Evolutionary conservation across 35 echinoderm and acorn worm species (phyloP), one percentile per base, ranked within the genome.

Genomic region (Eucidaris tribuloides): DNA sequence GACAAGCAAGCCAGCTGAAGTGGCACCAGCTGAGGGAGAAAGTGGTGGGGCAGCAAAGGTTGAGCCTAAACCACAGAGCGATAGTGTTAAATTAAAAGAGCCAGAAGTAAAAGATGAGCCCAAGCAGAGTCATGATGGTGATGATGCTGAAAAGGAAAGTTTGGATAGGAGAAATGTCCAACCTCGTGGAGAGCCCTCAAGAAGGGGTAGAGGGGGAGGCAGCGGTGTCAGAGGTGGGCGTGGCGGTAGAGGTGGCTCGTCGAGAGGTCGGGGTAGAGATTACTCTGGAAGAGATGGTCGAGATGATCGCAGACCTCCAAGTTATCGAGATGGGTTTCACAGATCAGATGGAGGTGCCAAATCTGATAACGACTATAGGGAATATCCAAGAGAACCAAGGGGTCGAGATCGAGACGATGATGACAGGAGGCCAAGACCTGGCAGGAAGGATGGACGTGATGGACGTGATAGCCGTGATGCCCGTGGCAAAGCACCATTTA

Each of bases 151-250:
- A 13, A 88, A 17, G 17, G 25, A 57, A 58, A 38, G 44, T n/a
- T 4, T 43, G 24, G 55, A 83, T 2, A 84, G 68, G 71, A 61
- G 60, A 60, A 82, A 68, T 33, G 77, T 90, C 46, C 68, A 58
- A 18, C 93, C 93, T 18, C 74, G 89, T 79, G 93, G 93, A 46
- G 93, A 96, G 44, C 86, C 96, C 3, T 92, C 89, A 4, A 89
- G 87, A 58, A 93, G 96, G 77, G 96, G 96, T 31, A 81, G 94
- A 56, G 90, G 90, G 33, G 23, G 80, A 42, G 71, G 60, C 22
- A 33, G 32, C 23, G 31, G 57, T 6, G 45, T 58, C 19, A 78
- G 90, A 46, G 81, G 84, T 2, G 89, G 86, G 65, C 62, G 89
- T 62, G 87, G 87, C 42, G 59, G 62, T 40, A 78, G 87, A 31